A percentile compares a stretch with the other conserved stretches of the same genome.
phyloP scores from a whole-genome alignment of 2,113 vertebrate genomes.

The Corydoras sp. region DNA sequence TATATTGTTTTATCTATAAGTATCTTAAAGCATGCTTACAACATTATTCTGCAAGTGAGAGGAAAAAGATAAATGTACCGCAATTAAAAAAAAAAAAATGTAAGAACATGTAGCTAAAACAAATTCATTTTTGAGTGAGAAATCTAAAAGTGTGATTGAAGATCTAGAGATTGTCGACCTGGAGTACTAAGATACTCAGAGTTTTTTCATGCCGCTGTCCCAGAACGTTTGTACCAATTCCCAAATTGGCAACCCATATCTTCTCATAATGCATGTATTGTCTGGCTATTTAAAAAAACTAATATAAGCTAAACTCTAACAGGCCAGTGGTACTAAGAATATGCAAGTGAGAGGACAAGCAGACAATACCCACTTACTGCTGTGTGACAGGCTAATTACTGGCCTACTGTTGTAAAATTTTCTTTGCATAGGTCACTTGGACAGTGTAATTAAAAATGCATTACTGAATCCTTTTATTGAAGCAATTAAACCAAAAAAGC shows the following conservation, averaged over 20 bases:
- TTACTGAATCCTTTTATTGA: conserved; percentile 97
- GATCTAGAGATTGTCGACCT: background rate
- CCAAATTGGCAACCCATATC: no score
- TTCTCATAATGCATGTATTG: background rate
- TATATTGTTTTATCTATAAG: no score
- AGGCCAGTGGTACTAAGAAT: conserved; percentile 50
- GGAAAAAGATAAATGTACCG: no score
- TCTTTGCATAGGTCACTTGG: conserved; percentile 93
- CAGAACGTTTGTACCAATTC: no score
- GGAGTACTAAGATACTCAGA: background rate
- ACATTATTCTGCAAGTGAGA: no score
- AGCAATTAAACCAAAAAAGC: conserved; percentile 97
- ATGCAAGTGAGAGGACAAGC: conserved; percentile 78
- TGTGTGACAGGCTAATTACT: conserved; percentile 97
- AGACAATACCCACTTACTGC: conserved; percentile 94
- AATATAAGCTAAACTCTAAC: no score
- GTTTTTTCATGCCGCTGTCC: no score
- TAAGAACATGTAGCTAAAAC: background rate
- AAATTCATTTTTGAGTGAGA: background rate
- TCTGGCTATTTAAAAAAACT: conserved; percentile 15
- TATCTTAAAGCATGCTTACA: no score
- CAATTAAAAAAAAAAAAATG: no score
- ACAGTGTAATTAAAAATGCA: conserved; percentile 99
- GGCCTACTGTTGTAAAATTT: conserved; percentile 90
- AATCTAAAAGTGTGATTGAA: background rate